A percentile compares a stretch with the other conserved stretches of the same genome.
Conservation (phyloP, 2,797 vertebrate species). For the Apogon talboti region DNA sequence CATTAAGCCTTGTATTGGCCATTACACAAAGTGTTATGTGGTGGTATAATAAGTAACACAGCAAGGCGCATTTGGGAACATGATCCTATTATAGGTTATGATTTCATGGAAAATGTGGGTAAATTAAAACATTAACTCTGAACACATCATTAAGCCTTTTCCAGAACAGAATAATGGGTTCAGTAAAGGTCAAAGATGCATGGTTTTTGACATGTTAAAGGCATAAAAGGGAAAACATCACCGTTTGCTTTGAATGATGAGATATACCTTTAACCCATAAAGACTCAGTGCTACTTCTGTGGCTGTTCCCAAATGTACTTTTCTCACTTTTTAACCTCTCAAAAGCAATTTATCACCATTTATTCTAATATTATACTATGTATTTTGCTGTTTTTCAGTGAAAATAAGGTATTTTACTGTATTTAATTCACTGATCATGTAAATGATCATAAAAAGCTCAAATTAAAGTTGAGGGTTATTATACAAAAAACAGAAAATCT, state of each 20-base stretch:
- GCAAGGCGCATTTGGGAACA: conserved; percentile 33
- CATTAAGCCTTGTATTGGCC: conserved; percentile 34
- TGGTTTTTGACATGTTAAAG: conserved; percentile 10
- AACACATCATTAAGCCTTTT: background rate
- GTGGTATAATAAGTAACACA: conserved; percentile 28
- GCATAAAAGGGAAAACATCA: background rate
- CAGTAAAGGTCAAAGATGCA: conserved; percentile 20
- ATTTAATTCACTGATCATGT: no score
- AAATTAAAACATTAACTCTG: no score
- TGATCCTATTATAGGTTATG: conserved; percentile 18
- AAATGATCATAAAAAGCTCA: no score
- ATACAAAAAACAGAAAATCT: no score
- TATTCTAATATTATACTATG: no score
- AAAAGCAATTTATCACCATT: no score
- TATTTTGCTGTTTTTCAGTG: no score
- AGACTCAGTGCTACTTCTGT: no score
- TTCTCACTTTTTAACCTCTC: no score
- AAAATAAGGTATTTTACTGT: no score
- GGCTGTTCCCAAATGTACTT: no score
- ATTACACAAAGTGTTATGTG: conserved; percentile 51
- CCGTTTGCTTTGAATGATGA: conserved; percentile 4
- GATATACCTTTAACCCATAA: conserved; percentile 24
- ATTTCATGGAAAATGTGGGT: conserved; percentile 26
- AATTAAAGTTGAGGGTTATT: no score
- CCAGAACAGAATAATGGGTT: background rate